Conservation (phyloP, 1,140 invertebrate species). For the Cardiocondyla obscurior region DNA sequence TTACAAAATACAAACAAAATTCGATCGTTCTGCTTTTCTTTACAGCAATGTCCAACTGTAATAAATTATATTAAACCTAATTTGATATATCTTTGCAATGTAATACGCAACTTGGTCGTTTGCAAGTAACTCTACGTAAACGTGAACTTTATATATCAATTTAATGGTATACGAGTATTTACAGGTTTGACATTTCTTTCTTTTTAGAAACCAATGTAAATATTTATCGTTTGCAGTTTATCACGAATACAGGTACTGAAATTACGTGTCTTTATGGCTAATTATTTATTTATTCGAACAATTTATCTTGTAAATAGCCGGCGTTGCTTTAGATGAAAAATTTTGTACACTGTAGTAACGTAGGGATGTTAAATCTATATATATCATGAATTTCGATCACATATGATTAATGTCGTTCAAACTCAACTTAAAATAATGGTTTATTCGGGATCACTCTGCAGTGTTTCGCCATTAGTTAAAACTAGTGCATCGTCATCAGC, state of each 20-base stretch:
- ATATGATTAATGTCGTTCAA: conserved; percentile 52
- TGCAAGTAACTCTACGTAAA: conserved; percentile 50
- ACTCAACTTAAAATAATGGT: conserved; percentile 53
- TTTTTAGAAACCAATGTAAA: conserved; percentile 32
- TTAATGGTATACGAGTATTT: conserved; percentile 54
- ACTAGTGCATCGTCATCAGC: conserved; percentile 86
- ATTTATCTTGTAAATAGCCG: background rate
- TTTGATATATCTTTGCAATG: conserved; percentile 19
- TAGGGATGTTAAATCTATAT: conserved; percentile 18
- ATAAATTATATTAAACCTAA: conserved; percentile 15
- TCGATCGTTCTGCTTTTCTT: background rate
- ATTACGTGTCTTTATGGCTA: conserved; percentile 38
- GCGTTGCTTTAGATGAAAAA: conserved; percentile 22
- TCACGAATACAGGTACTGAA: conserved; percentile 42
- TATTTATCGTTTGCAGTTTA: conserved; percentile 38
- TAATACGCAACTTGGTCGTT: conserved; percentile 32
- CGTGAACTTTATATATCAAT: conserved; percentile 28
- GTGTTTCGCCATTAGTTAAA: conserved; percentile 85
- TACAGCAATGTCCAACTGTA: background rate
- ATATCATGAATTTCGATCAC: conserved; percentile 14
- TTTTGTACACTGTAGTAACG: conserved; percentile 14
- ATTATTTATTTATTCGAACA: conserved; percentile 38
- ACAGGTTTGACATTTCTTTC: conserved; percentile 33
- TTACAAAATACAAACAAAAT: conserved; percentile 31
- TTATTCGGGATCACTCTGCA: conserved; percentile 83